Percentiles rank a stretch among this genome's conserved stretches.
Conservation (phyloP, 2,888 invertebrate genomes). For the Stenolophus ochropezus region DNA sequence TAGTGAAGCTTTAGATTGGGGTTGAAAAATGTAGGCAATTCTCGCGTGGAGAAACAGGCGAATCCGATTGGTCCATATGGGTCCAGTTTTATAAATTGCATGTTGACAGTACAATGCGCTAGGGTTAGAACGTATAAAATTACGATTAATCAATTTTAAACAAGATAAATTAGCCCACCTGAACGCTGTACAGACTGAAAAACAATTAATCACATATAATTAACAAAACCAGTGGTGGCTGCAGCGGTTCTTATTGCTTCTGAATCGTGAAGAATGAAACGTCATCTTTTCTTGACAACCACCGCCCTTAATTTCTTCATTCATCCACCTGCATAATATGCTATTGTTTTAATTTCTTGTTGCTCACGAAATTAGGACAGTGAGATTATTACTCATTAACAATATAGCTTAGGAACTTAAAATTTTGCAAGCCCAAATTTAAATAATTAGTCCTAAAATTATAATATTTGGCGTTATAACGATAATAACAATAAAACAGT, state of each 20-base stretch:
- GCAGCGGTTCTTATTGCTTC: constrained; percentile 31
- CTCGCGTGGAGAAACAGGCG: background rate
- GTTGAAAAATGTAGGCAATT: background rate
- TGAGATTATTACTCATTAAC: no score
- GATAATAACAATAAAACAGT: no score
- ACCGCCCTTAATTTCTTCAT: constrained; percentile 11
- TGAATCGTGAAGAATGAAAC: constrained; percentile 31
- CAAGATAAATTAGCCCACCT: constrained; percentile 58
- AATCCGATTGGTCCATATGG: constrained; percentile 20
- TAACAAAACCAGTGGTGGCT: constrained; percentile 54
- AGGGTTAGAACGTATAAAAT: constrained; percentile 51
- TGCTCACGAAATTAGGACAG: no score
- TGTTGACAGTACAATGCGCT: constrained; percentile 49
- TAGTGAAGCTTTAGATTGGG: no score
- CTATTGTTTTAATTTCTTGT: no score
- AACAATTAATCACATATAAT: constrained; percentile 57
- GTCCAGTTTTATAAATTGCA: constrained; percentile 51
- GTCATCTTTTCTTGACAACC: constrained; percentile 22
- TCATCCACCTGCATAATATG: constrained; percentile 13
- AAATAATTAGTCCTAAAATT: no score
- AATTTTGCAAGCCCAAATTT: no score
- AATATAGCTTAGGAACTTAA: no score
- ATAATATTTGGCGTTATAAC: no score
- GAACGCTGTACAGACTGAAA: constrained; percentile 51
- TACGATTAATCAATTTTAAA: constrained; percentile 59